Conservation (phyloP, 1,140 invertebrate genomes). For the Mamestra configurata region DNA sequence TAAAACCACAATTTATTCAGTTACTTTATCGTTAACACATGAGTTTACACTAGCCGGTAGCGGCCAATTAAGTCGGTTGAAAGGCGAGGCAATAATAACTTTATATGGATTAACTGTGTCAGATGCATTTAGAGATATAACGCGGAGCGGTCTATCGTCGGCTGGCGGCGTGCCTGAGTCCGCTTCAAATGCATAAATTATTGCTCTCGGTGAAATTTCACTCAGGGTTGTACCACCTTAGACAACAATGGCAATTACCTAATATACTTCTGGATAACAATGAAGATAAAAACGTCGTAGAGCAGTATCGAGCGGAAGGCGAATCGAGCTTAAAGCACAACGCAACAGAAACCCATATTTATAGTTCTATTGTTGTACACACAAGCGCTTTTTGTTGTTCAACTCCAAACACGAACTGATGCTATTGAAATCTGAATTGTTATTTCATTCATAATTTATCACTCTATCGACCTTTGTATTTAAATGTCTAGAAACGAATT, state of each 20-base stretch:
- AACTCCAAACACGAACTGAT: slow-evolving; percentile 69
- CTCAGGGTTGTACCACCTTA: slow-evolving; percentile 58
- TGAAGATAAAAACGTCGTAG: slow-evolving; percentile 65
- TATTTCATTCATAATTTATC: slow-evolving; percentile 84
- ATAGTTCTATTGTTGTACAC: slow-evolving; percentile 78
- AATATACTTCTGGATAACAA: slow-evolving; percentile 70
- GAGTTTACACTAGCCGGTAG: slow-evolving; percentile 74
- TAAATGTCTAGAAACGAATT: slow-evolving; percentile 77
- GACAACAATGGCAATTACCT: slow-evolving; percentile 67
- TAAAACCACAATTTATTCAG: slow-evolving; percentile 73
- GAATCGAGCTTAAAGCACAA: slow-evolving; percentile 68
- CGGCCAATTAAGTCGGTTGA: slow-evolving; percentile 74
- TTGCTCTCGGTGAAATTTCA: slow-evolving; percentile 59
- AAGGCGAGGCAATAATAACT: slow-evolving; percentile 76
- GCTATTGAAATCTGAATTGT: slow-evolving; percentile 76
- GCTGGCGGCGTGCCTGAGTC: slow-evolving; percentile 60
- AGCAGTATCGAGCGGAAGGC: slow-evolving; percentile 70
- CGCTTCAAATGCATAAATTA: slow-evolving; percentile 73
- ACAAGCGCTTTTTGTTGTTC: slow-evolving; percentile 75
- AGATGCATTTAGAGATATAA: slow-evolving; percentile 75
- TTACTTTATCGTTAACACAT: slow-evolving; percentile 72
- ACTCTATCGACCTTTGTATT: slow-evolving; percentile 80
- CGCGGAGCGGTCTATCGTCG: slow-evolving; percentile 60
- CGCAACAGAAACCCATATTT: slow-evolving; percentile 78
- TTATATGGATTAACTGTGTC: slow-evolving; percentile 78